Base-by-base conservation (phyloP, 1,140 invertebrate genomes). In the Thaumetopoea pityocampa region DNA sequence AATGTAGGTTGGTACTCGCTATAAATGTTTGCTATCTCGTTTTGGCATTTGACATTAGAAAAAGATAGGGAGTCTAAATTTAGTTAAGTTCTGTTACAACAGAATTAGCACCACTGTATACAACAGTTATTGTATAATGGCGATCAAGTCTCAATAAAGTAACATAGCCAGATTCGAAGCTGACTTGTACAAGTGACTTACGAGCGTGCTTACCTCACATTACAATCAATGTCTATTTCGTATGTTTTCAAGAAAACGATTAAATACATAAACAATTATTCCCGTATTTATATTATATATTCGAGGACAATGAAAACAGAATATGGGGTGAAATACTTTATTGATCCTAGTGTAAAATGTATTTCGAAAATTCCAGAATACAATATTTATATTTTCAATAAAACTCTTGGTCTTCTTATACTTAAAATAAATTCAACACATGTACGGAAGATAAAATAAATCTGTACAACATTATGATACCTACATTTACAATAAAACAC, bases 321-420 rank as follows among this genome's bases (percentile, higher is more conserved):
- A 49, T 43, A 44, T 57, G 58, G 68, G 68, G 64, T 66, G 67
- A 74, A 76, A 77, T 82, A 78, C 68, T 82, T 82, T 83, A 83
- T 83, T 83, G 79, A 83, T 80, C 68, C 67, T 77, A 69, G 68
- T 77, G 76, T 80, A 83, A 80, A 82, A 77, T 67, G 65, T 74
- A 73, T 74, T 80, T 80, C 67, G 71, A 82, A 82, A 82, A 82
- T 77, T 76, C 62, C 68, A 69, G 59, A 79, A 70, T 79, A 81
- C 71, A 79, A 80, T 73, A 76, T 70, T n/a, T n/a, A 67, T 70
- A 57, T 59, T 77, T 74, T 77, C 51, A 69, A 74, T 78, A 74
- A 70, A 74, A 70, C 67, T 71, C 63, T 77, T 76, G 73, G 73
- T 78, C 73, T 66, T 57, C 64, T 82, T 78, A 82, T 40, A 63